Evolutionary conservation across 2,797 vertebrate genomes (phyloP), one percentile per base, ranked within the genome.

Genomic region (Scolopax bukidnonensis): DNA sequence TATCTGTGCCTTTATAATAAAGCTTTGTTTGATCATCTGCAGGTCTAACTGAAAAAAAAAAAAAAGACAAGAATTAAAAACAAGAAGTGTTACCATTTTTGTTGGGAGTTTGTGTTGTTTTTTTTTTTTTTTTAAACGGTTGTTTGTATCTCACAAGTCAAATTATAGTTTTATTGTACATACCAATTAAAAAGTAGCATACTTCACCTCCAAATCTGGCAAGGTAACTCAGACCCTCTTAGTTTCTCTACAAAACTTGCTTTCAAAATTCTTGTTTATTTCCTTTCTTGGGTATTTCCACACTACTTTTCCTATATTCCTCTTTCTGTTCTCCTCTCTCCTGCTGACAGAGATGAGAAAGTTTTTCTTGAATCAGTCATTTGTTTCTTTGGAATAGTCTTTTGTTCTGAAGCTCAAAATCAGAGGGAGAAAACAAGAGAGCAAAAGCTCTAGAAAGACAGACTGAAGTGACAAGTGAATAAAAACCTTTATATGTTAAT

Each of bases 1-100:
- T 97, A 67, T 98, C 98, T 61, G 97, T 97, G 86, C 97, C 97
- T 96, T 98, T 98, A 77, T 92, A 98, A 81, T 97, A 98, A 90
- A 98, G 95, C 81, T 97, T 98, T 87, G 98, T 97, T 78, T 98
- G 96, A 48, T 98, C 98, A 87, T 95, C 53, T 17, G 95, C 96
- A 84, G 98, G 98, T 89, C 94, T 97, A 89, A 98, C 97, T 94
- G 8, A 36, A 36, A 36, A 36, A 36, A 41, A 41, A 75, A 90
- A 82, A 86, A 89, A 50, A 51, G 7, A 32, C 8, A 56, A 92
- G n/a, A 81, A 80, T 38, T 90, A 54, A 48, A 71, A 95, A 6
- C 12, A 33, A 76, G 28, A 47, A 2, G 6, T 12, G 20, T 64
- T 57, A 67, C 17, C 15, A 7, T 28, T 86, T 45, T 33, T 70